Base-by-base conservation (phyloP, 2,113 vertebrate genomes). In the Megaceryle maxima region DNA sequence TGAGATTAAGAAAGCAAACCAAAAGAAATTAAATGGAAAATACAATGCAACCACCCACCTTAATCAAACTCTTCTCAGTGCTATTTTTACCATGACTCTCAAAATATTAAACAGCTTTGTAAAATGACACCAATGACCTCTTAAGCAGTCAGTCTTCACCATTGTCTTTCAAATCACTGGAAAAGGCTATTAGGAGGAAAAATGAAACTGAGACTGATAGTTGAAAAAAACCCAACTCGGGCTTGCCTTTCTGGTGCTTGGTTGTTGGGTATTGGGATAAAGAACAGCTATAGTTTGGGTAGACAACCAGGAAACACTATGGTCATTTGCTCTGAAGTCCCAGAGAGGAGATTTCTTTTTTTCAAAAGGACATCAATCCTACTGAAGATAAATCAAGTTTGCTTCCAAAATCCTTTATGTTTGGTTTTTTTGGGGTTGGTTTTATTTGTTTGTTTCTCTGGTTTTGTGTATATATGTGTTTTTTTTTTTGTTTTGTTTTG, bases 1-100 rank as follows among this genome's bases (percentile, higher is more conserved):
- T 74, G 57, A 87, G 76, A 93, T 60, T 92, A 81, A 93, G 83
- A 94, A 94, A 81, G 13, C 16, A 90, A 88, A 85, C 41, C 12
- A 59, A 91, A 87, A 59, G 11, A 62, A n/a, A 46, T 81, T 37
- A 57, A 84, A 96, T 48, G 10, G 79, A 90, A 87, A 93, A 44
- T 56, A 5, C 44, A 46, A 16, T 13, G 24, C 11, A 88, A 53
- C 11, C 53, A 39, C 7, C 3, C 56, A 78, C 9, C 7, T 31
- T 44, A 75, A 59, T 87, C 20, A 68, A 77, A 56, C 28, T 44
- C 31, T 74, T 64, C 29, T 74, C 50, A 12, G 15, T 22, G 20
- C 9, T 72, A 1, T 33, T 75, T 88, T 68, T 88, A 14, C 13
- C 43, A n/a, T 16, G 10, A 16, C 11, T 80, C 41, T 80, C 37